phyloP scores from a whole-genome alignment of 2,797 vertebrate species.

The Acanthiza pusilla region DNA sequence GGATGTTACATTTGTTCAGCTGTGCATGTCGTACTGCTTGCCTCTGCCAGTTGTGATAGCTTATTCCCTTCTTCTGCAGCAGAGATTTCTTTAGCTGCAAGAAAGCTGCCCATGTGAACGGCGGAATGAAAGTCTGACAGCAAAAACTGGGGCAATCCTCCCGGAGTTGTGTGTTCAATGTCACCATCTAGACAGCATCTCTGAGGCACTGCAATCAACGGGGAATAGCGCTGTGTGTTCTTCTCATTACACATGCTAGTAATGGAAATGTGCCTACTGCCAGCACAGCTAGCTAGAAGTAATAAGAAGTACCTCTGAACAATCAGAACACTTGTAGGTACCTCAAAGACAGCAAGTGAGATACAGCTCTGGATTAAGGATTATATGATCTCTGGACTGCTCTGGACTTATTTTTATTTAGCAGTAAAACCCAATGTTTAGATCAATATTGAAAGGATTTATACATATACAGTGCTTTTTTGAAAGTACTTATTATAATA shows the following conservation, averaged over 20 bases:
- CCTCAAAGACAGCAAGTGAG: background rate
- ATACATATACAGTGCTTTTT: background rate
- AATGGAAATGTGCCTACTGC: constrained; percentile 18
- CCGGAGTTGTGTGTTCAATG: background rate
- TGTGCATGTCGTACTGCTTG: background rate
- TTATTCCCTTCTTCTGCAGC: background rate
- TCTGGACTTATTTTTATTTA: background rate
- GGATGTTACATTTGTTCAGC: background rate
- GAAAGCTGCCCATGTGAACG: constrained; percentile 18
- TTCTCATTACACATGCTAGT: constrained; percentile 36
- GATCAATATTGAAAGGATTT: background rate
- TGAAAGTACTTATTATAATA: background rate
- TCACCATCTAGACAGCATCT: background rate
- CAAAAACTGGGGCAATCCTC: constrained; percentile 39
- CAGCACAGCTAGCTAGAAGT: background rate
- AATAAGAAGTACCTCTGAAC: background rate
- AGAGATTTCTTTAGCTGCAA: constrained; percentile 18
- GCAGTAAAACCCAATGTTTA: background rate
- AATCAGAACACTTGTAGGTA: background rate
- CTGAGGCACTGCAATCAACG: constrained; percentile 2
- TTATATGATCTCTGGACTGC: background rate
- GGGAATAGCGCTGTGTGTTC: background rate
- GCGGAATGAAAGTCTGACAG: background rate
- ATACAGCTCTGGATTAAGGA: background rate
- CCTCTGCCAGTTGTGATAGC: background rate